A percentile compares a stretch with the other conserved stretches of the same genome.
phyloP scores from a whole-genome alignment of 2,888 invertebrate species.

The Xestoiulus laeticollis region DNA sequence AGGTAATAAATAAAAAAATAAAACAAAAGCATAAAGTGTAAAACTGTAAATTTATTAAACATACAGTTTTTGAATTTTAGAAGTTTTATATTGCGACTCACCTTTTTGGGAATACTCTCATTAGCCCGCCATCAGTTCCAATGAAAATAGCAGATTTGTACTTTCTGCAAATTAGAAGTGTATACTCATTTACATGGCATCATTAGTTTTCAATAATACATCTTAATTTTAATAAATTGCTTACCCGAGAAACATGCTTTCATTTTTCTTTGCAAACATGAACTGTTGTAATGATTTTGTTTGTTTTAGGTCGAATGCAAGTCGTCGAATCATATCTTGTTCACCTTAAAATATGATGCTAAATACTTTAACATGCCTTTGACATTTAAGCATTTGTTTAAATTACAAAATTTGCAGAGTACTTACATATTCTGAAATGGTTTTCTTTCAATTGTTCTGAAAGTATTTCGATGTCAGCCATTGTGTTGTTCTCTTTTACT shows the following conservation, averaged over 20 bases:
- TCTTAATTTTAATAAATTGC: neutral
- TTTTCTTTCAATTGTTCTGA: neutral
- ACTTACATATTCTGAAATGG: neutral
- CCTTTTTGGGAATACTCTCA: slow-evolving; percentile 60
- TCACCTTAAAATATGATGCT: neutral
- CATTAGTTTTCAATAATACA: neutral
- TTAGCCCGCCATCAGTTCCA: slow-evolving; percentile 59
- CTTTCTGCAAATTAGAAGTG: neutral
- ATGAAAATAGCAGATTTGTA: slow-evolving; percentile 49
- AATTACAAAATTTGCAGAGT: neutral
- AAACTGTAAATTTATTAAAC: too few relatives aligned
- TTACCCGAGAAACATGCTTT: neutral
- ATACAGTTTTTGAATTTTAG: slow-evolving; percentile 54
- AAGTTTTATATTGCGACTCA: slow-evolving; percentile 59
- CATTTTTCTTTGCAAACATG: neutral
- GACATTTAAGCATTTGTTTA: neutral
- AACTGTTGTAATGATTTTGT: neutral
- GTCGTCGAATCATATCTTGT: neutral
- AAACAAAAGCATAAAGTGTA: neutral
- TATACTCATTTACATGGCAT: neutral
- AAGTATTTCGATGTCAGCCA: neutral
- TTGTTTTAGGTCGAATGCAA: neutral
- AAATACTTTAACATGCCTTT: neutral
- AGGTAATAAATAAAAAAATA: neutral
- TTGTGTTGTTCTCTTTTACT: neutral